Percentiles rank a stretch among this genome's conserved stretches.
Conservation (phyloP, 2,888 invertebrate genomes). For the Gisinianus flammeolus region DNA sequence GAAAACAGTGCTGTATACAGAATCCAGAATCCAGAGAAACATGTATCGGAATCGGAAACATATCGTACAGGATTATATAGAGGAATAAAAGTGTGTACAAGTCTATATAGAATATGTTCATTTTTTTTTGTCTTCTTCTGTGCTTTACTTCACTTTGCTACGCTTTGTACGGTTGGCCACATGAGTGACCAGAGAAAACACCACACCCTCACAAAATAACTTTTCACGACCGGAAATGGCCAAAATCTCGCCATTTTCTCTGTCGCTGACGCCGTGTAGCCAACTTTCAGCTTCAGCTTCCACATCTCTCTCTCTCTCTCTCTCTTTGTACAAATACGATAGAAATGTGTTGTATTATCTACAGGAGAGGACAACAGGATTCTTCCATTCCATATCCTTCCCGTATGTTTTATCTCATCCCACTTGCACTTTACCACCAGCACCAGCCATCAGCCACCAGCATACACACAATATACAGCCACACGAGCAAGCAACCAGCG, state of each 20-base stretch:
- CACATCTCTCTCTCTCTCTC: constrained; percentile 23
- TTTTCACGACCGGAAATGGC: constrained; percentile 57
- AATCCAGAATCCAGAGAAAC: not conserved
- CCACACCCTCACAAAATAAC: constrained; percentile 55
- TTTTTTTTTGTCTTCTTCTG: constrained; percentile 27
- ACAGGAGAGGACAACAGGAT: too few species aligned
- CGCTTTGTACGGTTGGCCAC: constrained; percentile 55
- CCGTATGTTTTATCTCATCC: not conserved
- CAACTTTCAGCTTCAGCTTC: not conserved
- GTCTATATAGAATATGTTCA: not conserved
- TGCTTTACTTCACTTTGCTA: constrained; percentile 37
- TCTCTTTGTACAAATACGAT: not conserved
- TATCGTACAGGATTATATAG: too few species aligned
- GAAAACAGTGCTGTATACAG: not conserved
- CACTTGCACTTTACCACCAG: constrained; percentile 2
- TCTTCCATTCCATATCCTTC: too few species aligned
- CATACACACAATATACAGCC: not conserved
- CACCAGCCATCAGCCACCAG: not conserved
- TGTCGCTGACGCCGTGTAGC: too few species aligned
- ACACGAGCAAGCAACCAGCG: not conserved
- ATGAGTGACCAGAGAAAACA: constrained; percentile 58
- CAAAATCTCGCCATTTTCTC: constrained; percentile 53
- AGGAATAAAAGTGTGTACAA: not conserved
- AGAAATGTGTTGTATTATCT: not conserved
- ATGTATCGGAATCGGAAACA: not conserved